Base-by-base conservation (phyloP, 2,888 invertebrate species). In the Oithona nana region DNA sequence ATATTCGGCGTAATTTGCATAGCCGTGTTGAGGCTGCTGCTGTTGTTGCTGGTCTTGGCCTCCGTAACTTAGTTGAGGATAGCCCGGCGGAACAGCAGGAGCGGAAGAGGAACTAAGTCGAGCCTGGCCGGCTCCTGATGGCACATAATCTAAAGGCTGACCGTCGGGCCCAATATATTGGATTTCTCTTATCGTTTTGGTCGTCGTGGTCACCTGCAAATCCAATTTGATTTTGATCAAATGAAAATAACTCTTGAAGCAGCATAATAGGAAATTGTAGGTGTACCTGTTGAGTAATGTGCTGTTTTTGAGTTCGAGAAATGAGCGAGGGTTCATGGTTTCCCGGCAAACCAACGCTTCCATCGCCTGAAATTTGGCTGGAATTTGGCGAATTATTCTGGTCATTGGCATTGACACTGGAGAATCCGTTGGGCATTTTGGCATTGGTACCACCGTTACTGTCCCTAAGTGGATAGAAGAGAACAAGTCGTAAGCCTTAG, bases 221-320 rank as follows among this genome's bases (percentile, higher is more conserved):
- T 20, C n/a, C n/a, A n/a, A n/a, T n/a, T n/a, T n/a, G n/a, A n/a
- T n/a, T n/a, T n/a, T n/a, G 50, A 56, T 52, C 63, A 52, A 22
- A 28, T 20, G 20, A 22, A 57, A 1, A 63, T 16, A 61, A 20
- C 29, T 30, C 22, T 64, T 29, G 48, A 58, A 16, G 13, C n/a
- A n/a, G n/a, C n/a, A n/a, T n/a, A n/a, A 39, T 39, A 16, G 8
- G 39, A 39, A 39, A 39, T 16, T 39, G 39, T 11, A 11, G 61
- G 63, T 68, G 69, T 70, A 78, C 78, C 74, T 78, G 77, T 71
- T 82, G 82, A 57, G 81, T 81, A 63, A 80, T 80, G 57, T 81
- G 81, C 70, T 82, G 81, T 70, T 81, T 81, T 70, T 81, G 80
- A 64, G 80, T 79, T 66, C 81, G 77, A 68, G 81, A 79, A 66